These are phyloP conservation scores for Endomychus coccineus DNA, from an alignment of 2,888 invertebrate genomes.

Conservation along the genomic window DNA sequence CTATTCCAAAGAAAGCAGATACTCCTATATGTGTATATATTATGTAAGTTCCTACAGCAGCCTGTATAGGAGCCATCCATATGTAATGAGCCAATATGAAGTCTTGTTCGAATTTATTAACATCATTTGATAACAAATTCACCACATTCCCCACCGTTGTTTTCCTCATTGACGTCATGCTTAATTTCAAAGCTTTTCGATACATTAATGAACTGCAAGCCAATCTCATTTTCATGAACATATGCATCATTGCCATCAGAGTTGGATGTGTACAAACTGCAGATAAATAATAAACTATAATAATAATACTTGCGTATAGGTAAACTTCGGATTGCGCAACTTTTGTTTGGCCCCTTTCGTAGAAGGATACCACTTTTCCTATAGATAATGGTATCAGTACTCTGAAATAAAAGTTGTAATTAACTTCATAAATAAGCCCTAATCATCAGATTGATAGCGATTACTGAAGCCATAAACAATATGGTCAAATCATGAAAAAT, in stretches of 20 bases:
- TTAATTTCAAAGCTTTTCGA: constrained; percentile 53
- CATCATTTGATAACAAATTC: constrained; percentile 58
- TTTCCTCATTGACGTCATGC: constrained; percentile 50
- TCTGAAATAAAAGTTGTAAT: constrained; percentile 30
- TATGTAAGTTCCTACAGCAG: constrained; percentile 51
- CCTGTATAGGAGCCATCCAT: constrained; percentile 60
- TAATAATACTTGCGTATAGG: constrained; percentile 65
- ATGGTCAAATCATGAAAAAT: no score
- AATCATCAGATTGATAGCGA: no score
- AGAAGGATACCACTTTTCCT: constrained; percentile 57
- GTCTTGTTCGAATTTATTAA: constrained; percentile 77
- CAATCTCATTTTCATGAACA: constrained; percentile 79
- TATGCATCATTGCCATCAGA: constrained; percentile 77
- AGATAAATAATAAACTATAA: constrained; percentile 38
- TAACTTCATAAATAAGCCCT: no score
- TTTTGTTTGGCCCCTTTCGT: constrained; percentile 41
- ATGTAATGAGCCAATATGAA: constrained; percentile 84
- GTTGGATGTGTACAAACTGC: constrained; percentile 58
- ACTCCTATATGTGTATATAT: constrained; percentile 45
- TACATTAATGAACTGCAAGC: constrained; percentile 79
- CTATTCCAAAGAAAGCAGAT: constrained; percentile 43
- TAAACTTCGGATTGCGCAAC: constrained; percentile 55
- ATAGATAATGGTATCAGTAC: constrained; percentile 47
- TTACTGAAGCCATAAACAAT: no score
- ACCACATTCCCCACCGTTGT: constrained; percentile 50